Conservation (phyloP, 2,888 invertebrate species). For the Agonopterix arenella region DNA sequence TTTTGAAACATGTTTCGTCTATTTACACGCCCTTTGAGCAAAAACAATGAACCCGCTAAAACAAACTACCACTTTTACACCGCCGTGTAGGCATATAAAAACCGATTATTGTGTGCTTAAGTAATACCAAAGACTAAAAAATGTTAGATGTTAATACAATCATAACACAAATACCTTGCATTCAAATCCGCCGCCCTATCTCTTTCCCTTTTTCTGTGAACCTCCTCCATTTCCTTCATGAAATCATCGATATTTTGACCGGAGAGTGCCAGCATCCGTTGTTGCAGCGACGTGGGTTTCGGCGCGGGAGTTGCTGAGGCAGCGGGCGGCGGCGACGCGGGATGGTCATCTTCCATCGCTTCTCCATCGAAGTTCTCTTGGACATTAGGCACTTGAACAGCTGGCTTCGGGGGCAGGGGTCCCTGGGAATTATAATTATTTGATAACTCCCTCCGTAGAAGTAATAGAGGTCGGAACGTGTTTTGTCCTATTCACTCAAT, state of each 20-base stretch:
- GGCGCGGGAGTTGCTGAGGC: constrained; percentile 81
- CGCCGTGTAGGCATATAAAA: too few species aligned
- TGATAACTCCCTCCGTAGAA: not conserved
- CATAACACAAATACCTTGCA: constrained; percentile 45
- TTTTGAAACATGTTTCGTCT: too few species aligned
- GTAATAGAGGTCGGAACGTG: not conserved
- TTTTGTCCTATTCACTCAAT: too few species aligned
- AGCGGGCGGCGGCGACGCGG: constrained; percentile 64
- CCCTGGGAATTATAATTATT: constrained; percentile 5
- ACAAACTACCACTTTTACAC: too few species aligned
- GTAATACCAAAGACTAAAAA: not conserved
- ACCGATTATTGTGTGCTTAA: too few species aligned
- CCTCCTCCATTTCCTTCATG: constrained; percentile 95
- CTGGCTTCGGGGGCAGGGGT: constrained; percentile 6
- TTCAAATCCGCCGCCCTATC: constrained; percentile 79
- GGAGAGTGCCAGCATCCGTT: constrained; percentile 91
- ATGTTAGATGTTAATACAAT: not conserved
- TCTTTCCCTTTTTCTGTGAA: constrained; percentile 85
- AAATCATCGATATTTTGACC: constrained; percentile 95
- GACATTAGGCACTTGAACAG: not conserved
- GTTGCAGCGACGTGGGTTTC: constrained; percentile 88
- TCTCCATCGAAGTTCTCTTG: constrained; percentile 44
- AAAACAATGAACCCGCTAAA: too few species aligned
- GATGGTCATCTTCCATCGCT: constrained; percentile 26
- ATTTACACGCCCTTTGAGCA: too few species aligned